Evolutionary conservation across 1,140 invertebrate genomes (phyloP), one percentile per base, ranked within the genome.

Genomic region (Penaeus vannamei): DNA sequence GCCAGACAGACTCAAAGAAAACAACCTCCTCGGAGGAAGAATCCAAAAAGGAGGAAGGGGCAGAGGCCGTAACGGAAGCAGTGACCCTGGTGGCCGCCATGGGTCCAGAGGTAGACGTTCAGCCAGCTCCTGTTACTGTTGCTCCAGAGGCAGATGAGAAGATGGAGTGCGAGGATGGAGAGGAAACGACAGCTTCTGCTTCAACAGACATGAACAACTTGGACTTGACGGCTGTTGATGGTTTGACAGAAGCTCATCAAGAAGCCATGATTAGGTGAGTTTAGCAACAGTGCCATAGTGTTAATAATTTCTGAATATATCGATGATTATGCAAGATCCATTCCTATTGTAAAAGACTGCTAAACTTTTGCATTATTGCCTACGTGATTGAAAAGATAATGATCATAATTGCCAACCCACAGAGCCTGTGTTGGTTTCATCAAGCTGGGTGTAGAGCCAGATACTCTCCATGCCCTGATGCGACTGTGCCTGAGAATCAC

Each of bases 391-490:
- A 53, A 53, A 53, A 10, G 12, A 53, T 14, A 53, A 7, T 42
- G 36, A 53, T 14, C 5, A 53, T 14, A 46, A 3, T 46, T 46
- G 42, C 10, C 3, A 5, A 42, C 66, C 60, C 8, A 76, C 84
- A 94, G 95, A 84, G 95, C 95, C 26, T 96, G 96, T 92, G 96
- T 97, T 1, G 94, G 95, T 66, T 92, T 97, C n/a, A 93, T 98
- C 90, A 92, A 94, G n/a, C 94, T 96, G 86, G 95, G 95, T n/a
- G 94, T 97, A 3, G 96, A 97, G 92, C 94, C 96, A 17, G 96
- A 97, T 91, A 95, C 96, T 2, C 93, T 98, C 22, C 96, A 97
- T 91, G 96, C 97, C 19, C 93, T 96, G 4, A 94, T 98, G 94
- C 95, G 90, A 60, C 93, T 98, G 0, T 96, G 95, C 86, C 93